A percentile compares a stretch with the other conserved stretches of the same genome.
Evolutionary conservation across 2,888 invertebrate species (phyloP).

Genomic region (Clitarchus hookeri): DNA sequence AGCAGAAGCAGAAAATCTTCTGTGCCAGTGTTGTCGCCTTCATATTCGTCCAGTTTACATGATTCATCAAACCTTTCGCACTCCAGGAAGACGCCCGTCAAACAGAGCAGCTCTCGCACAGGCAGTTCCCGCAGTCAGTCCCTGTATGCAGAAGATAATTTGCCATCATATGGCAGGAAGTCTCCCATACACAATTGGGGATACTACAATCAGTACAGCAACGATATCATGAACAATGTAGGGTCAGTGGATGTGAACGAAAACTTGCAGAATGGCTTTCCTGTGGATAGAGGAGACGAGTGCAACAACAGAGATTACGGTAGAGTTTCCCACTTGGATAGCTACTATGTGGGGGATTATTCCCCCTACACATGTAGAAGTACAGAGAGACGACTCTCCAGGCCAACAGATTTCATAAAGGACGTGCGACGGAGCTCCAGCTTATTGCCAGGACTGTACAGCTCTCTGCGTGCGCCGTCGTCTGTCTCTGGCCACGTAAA

Average conservation of each 20-base stretch:
- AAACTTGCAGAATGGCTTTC: slow-evolving; percentile 18
- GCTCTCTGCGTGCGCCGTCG: neutral
- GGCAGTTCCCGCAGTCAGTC: slow-evolving; percentile 19
- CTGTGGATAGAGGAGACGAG: neutral
- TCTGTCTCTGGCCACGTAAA: neutral
- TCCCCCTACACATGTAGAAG: neutral
- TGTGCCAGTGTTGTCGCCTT: slow-evolving; percentile 25
- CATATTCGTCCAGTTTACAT: neutral
- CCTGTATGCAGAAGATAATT: slow-evolving; percentile 16
- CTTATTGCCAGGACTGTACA: slow-evolving; percentile 15
- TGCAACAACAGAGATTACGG: neutral
- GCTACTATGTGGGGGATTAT: neutral
- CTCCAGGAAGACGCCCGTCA: neutral
- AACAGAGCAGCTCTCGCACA: neutral
- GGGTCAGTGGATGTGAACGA: neutral
- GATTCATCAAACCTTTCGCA: neutral
- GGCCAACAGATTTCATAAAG: slow-evolving; percentile 16
- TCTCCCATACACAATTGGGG: neutral
- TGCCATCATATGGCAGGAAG: neutral
- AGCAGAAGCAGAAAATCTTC: slow-evolving; percentile 50
- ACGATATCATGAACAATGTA: neutral
- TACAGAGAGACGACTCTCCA: slow-evolving; percentile 15
- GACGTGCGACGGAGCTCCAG: neutral
- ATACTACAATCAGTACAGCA: neutral
- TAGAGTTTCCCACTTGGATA: neutral